phyloP scores from a whole-genome alignment of 1,140 invertebrate species.

The Zaprionus ghesquierei region DNA sequence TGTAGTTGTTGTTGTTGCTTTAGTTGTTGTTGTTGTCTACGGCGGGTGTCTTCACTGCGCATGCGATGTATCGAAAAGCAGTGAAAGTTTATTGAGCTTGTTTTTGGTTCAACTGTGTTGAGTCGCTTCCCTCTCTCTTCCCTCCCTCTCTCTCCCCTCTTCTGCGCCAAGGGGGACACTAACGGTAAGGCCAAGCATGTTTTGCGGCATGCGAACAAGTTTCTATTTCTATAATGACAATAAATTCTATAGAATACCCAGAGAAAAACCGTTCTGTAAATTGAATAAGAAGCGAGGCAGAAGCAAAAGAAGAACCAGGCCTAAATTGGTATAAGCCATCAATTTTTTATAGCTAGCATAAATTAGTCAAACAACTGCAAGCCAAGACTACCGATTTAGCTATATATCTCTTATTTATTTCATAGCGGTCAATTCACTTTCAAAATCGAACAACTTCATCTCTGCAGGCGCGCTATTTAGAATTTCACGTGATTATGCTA shows the following conservation, averaged over 20 bases:
- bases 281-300: background rate
- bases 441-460: slow-evolving; percentile 56
- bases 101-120: slow-evolving; percentile 30
- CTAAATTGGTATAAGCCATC: background rate
- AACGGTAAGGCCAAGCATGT: slow-evolving; percentile 51
- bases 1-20: slow-evolving; percentile 20
- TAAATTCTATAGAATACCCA: slow-evolving; percentile 53
- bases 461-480: slow-evolving; percentile 13
- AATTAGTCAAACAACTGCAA: background rate
- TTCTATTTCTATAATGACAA: slow-evolving; percentile 48
- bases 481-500: slow-evolving; percentile 68
- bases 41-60: slow-evolving; percentile 49
- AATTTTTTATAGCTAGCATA: background rate
- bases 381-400: background rate
- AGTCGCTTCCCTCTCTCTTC: background rate
- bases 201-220: slow-evolving; percentile 32
- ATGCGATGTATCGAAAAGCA: slow-evolving; percentile 62
- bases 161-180: background rate
- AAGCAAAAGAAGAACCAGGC: background rate
- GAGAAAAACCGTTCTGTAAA: slow-evolving; percentile 7
- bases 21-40: background rate
- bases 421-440: background rate
- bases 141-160: background rate
- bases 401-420: background rate
- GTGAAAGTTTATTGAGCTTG: slow-evolving; percentile 75